Conservation (phyloP, 2,888 invertebrate genomes). For the Apantesis nais region DNA sequence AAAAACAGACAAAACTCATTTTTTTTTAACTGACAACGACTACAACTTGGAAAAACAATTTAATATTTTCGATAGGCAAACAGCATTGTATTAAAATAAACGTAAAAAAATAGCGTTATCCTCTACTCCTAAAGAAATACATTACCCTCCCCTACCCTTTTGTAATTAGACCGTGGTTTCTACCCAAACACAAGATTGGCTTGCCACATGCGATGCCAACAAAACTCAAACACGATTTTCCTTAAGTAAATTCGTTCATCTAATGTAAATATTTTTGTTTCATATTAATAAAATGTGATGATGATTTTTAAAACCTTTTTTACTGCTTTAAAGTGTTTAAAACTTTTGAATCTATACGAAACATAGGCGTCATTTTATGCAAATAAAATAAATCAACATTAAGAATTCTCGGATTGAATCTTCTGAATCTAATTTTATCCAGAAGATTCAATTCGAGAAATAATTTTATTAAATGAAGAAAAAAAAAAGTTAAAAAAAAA, state of each 20-base stretch:
- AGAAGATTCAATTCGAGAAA: not conserved
- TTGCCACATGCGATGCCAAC: not conserved
- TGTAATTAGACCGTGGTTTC: not conserved
- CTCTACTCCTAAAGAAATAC: not conserved
- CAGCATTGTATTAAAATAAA: not conserved
- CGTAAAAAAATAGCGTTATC: not conserved
- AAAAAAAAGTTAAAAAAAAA: too few species aligned
- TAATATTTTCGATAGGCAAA: not conserved
- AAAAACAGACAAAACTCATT: too few species aligned
- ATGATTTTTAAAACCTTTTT: not conserved
- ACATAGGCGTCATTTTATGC: not conserved
- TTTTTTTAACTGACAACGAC: too few species aligned
- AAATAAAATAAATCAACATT: not conserved
- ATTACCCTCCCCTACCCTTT: not conserved
- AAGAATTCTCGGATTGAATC: too few species aligned
- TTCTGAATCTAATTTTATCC: too few species aligned
- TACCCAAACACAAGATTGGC: not conserved
- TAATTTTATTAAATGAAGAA: not conserved
- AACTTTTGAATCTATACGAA: not conserved
- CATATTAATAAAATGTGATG: not conserved
- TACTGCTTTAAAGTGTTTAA: not conserved
- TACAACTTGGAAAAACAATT: too few species aligned
- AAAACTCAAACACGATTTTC: not conserved
- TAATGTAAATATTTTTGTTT: not conserved
- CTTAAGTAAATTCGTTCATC: not conserved